A percentile compares a stretch with the other conserved stretches of the same genome.
Evolutionary conservation across 2,888 invertebrate genomes (phyloP).

Genomic region (Portevinia maculata): DNA sequence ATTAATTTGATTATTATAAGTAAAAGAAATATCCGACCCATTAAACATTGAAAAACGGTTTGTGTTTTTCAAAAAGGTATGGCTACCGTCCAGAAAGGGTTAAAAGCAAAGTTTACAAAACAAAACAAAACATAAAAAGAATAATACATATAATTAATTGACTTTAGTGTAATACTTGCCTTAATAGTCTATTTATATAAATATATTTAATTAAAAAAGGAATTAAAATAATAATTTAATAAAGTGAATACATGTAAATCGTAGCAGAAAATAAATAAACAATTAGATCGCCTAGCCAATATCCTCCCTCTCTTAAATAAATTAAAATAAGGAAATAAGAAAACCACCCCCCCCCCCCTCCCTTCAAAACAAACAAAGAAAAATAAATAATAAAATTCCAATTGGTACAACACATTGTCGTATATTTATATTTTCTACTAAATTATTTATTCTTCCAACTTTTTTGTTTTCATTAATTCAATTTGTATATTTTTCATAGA

Average conservation of each 20-base stretch:
- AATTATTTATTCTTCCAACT: constrained; percentile 17
- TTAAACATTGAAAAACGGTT: constrained; percentile 13
- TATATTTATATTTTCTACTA: constrained; percentile 22
- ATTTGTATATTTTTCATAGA: constrained; percentile 45
- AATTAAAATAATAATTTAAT: constrained; percentile 51
- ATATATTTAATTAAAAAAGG: constrained; percentile 64
- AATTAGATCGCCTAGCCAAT: constrained; percentile 73
- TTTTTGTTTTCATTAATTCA: constrained; percentile 8
- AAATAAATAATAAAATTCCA: constrained; percentile 57
- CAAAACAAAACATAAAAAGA: constrained; percentile 37
- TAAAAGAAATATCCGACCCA: constrained; percentile 33
- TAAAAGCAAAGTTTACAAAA: constrained; percentile 37
- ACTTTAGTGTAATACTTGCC: constrained; percentile 76
- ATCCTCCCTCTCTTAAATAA: constrained; percentile 70
- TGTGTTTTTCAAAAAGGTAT: constrained; percentile 36
- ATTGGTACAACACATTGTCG: constrained; percentile 61
- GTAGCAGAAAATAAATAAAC: constrained; percentile 64
- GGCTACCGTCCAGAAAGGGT: constrained; percentile 73
- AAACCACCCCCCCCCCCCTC: constrained; percentile 39
- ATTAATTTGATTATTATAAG: constrained; percentile 18
- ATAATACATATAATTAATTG: constrained; percentile 74
- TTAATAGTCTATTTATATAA: constrained; percentile 76
- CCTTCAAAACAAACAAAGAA: constrained; percentile 35
- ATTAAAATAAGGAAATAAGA: constrained; percentile 54
- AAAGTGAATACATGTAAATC: constrained; percentile 68